Conservation (phyloP, 2,888 invertebrate species). For the Rhodophaea formosa region DNA sequence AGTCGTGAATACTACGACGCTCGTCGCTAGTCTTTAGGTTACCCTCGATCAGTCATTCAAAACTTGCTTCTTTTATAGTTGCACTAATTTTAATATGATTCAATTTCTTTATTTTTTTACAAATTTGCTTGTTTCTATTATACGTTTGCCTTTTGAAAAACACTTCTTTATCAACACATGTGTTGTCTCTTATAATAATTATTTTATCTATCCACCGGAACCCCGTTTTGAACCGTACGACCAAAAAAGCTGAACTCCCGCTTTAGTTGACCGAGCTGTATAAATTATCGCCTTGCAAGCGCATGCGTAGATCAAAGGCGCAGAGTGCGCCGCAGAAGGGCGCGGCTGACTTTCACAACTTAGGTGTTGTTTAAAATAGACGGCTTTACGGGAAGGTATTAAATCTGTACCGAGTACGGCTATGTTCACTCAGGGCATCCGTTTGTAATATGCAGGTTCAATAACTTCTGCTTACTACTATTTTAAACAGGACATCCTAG, state of each 20-base stretch:
- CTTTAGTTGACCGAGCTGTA: conserved; percentile 35
- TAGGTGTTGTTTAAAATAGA: conserved; percentile 9
- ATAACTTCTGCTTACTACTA: neutral
- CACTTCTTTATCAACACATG: too few species aligned
- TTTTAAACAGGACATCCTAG: too few species aligned
- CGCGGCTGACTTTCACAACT: conserved; percentile 13
- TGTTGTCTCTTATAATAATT: too few species aligned
- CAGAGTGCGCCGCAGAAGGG: conserved; percentile 11
- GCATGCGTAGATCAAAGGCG: conserved; percentile 35
- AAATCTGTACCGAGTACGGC: neutral
- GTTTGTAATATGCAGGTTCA: neutral
- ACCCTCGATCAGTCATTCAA: too few species aligned
- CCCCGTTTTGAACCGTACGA: neutral
- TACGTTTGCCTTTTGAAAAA: too few species aligned
- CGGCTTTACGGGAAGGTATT: neutral
- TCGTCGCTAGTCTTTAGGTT: too few species aligned
- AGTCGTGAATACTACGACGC: too few species aligned
- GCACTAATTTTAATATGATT: too few species aligned
- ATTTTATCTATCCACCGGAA: neutral
- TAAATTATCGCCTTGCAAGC: conserved; percentile 26
- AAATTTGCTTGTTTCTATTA: too few species aligned
- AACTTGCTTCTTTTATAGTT: too few species aligned
- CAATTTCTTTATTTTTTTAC: too few species aligned
- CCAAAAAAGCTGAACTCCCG: conserved; percentile 9
- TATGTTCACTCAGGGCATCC: neutral